These are phyloP conservation scores for Pongo pygmaeus DNA, from an alignment of 2,113 vertebrate genomes.

Conservation along the genomic window DNA sequence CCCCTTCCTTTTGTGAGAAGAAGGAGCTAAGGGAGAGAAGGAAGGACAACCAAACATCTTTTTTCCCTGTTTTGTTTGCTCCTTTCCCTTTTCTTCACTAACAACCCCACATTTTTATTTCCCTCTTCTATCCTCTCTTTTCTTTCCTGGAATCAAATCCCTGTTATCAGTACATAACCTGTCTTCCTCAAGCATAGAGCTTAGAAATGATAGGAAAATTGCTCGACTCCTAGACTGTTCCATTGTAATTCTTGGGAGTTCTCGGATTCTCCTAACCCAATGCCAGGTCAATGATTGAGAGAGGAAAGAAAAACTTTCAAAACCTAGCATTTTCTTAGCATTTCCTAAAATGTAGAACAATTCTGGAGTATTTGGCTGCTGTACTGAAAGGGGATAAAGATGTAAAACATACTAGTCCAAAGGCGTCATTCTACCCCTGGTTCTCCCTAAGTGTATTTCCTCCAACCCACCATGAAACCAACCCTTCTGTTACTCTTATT, in stretches of 20 bases:
- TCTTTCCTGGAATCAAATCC: slow-evolving; percentile 30
- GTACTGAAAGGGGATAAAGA: not conserved
- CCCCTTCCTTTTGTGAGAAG: not conserved
- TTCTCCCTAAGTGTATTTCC: slow-evolving; percentile 11
- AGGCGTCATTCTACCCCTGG: not conserved
- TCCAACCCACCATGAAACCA: slow-evolving; percentile 43
- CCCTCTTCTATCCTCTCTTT: slow-evolving; percentile 12
- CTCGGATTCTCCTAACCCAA: not conserved
- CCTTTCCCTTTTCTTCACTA: not conserved
- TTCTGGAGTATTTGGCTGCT: not conserved
- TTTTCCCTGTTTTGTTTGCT: not conserved
- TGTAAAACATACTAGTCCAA: not conserved
- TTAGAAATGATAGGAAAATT: not conserved
- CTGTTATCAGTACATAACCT: not conserved
- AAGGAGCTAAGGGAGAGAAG: not conserved
- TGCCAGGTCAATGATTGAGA: not conserved
- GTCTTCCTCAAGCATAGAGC: not conserved
- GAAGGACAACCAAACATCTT: not conserved
- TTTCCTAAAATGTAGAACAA: not conserved
- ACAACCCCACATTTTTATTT: not conserved
- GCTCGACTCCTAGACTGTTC: not conserved
- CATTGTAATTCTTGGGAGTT: not conserved
- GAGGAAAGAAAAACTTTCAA: not conserved
- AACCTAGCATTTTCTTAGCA: slow-evolving; percentile 9
- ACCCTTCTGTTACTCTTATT: slow-evolving; percentile 55